Evolutionary conservation across 1,140 invertebrate genomes (phyloP).

Genomic region (Brachionus plicatilis): DNA sequence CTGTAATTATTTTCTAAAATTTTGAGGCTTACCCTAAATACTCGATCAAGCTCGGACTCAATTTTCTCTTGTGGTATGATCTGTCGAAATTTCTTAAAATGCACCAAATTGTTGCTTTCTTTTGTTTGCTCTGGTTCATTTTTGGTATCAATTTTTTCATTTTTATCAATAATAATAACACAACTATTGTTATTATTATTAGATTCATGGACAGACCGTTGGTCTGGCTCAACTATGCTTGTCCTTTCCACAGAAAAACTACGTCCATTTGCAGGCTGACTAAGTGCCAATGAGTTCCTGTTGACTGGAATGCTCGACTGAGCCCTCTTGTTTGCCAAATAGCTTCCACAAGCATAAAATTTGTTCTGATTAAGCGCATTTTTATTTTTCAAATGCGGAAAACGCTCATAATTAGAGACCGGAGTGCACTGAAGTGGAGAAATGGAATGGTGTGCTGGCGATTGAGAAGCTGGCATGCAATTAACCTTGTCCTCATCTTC

Average conservation of each 20-base stretch:
- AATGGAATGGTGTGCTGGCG: neutral
- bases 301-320: neutral
- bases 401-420: slow-evolving; percentile 1
- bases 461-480: neutral
- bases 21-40: slow-evolving; percentile 19
- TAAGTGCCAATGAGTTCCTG: neutral
- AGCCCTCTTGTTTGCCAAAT: neutral
- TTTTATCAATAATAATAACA: slow-evolving; percentile 13
- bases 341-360: slow-evolving; percentile 11
- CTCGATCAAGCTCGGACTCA: slow-evolving; percentile 28
- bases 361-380: neutral
- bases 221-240: neutral
- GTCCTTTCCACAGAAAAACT: neutral
- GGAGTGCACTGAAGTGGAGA: neutral
- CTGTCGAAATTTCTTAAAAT: slow-evolving; percentile 1
- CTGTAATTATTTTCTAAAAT: neutral
- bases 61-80: slow-evolving; percentile 20
- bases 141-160: neutral
- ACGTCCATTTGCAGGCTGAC: neutral
- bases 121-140: neutral
- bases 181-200: slow-evolving; percentile 7
- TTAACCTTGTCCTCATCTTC: neutral
- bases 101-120: neutral
- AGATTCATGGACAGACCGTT: neutral
- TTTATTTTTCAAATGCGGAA: slow-evolving; percentile 32